These are phyloP conservation scores for Dastarcus helophoroides DNA, from an alignment of 2,888 invertebrate genomes.

Conservation along the genomic window DNA sequence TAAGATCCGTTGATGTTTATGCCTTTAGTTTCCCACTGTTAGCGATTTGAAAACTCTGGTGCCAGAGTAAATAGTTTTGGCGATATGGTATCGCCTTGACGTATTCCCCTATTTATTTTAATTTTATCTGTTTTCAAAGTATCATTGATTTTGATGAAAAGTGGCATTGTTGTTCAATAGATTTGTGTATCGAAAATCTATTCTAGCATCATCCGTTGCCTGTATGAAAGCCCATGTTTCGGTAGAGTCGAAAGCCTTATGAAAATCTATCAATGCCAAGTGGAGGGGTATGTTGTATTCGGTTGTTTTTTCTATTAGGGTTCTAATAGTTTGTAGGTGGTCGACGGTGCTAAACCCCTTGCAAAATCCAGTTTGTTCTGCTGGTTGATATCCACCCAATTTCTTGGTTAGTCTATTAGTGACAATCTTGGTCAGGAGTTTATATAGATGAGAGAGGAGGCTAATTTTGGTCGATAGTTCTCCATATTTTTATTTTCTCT, in stretches of 20 bases:
- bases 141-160: slow-evolving; percentile 5
- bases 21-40: too few relatives aligned
- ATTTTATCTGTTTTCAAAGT: slow-evolving; percentile 3
- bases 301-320: slow-evolving; percentile 11
- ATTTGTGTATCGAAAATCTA: slow-evolving; percentile 4
- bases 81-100: slow-evolving; percentile 30
- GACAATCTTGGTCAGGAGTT: slow-evolving; percentile 3
- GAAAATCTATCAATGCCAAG: slow-evolving; percentile 14
- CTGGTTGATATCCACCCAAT: slow-evolving; percentile 10
- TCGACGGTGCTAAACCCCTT: slow-evolving; percentile 10
- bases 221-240: slow-evolving; percentile 13
- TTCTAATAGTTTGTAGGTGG: slow-evolving; percentile 12
- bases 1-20: too few relatives aligned
- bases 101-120: slow-evolving; percentile 19
- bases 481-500: too few relatives aligned
- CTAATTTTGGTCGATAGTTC: too few relatives aligned
- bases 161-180: slow-evolving; percentile 5
- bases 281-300: slow-evolving; percentile 13
- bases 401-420: slow-evolving; percentile 2
- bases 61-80: slow-evolving; percentile 13
- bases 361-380: slow-evolving; percentile 13
- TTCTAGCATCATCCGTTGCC: slow-evolving; percentile 1
- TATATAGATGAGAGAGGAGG: too few relatives aligned
- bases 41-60: too few relatives aligned
- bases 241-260: slow-evolving; percentile 13